Base-by-base conservation (phyloP, 1,140 invertebrate species). In the Polypedilum pembai region DNA sequence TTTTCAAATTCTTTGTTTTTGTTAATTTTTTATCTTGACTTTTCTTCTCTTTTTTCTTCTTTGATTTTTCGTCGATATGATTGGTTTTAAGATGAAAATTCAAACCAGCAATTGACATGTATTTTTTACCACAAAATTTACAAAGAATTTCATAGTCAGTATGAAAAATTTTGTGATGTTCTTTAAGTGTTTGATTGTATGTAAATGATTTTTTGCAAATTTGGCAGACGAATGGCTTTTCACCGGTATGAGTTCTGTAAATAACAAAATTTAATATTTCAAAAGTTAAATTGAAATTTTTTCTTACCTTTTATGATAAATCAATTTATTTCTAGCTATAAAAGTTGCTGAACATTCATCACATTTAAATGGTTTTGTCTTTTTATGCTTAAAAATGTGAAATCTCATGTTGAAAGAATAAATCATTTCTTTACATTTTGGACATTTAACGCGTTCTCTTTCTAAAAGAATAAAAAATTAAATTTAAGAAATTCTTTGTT, bases 261-360 rank as follows among this genome's bases (percentile, higher is more conserved):
- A 8, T 15, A 12, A 45, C 2, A 45, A 45, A 45, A 8, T 4
- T 15, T 45, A 56, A n/a, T n/a, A n/a, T 1, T 15, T 15, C 12
- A 56, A 56, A n/a, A 56, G 3, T 12, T 56, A 56, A 12, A 12
- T 56, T n/a, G 12, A n/a, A 56, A n/a, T 12, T 15, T 56, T 12
- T n/a, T 56, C 45, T 56, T n/a, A n/a, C 12, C 45, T 12, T 15
- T n/a, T 12, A 56, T 56, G 45, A 56, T 56, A 56, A 12, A n/a
- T 56, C 15, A 56, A 56, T n/a, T 56, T 56, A 56, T 56, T 56
- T 15, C 45, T 56, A 56, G 45, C 45, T 56, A 56, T 12, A 56
- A 56, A 56, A 15, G 45, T 15, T 56, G 45, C 45, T 56, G 45
- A 56, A 56, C 45, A 56, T 15, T n/a, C 12, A 15, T 56, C 45